Evolutionary conservation across 2,888 invertebrate species (phyloP).

Genomic region (Hybos culiciformis): DNA sequence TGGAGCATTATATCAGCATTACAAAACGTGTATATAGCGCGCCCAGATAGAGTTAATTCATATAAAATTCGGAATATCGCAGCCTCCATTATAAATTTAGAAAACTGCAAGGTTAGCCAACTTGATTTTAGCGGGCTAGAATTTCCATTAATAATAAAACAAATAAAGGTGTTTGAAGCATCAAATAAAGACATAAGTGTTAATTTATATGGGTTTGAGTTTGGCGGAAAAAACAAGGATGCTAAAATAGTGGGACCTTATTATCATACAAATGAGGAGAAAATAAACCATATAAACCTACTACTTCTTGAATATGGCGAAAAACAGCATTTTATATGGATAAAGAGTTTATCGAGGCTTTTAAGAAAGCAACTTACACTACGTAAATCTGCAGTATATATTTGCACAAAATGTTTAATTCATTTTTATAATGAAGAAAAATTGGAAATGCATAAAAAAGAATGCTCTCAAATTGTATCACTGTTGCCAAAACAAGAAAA

Average conservation of each 20-base stretch:
- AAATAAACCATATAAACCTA: no score
- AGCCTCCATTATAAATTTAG: neutral
- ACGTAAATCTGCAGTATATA: no score
- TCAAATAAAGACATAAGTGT: neutral
- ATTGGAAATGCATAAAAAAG: neutral
- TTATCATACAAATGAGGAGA: no score
- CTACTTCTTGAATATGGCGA: no score
- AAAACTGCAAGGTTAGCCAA: neutral
- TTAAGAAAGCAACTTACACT: no score
- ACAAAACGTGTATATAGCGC: neutral
- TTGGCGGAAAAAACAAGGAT: no score
- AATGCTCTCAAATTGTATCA: neutral
- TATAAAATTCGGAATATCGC: neutral
- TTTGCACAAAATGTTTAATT: neutral
- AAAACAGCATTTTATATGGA: no score
- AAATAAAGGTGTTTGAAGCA: neutral
- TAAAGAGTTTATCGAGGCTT: no score
- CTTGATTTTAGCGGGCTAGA: neutral
- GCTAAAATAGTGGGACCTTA: no score
- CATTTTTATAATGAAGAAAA: neutral
- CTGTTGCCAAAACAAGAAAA: constrained; percentile 15
- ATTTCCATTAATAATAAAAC: neutral
- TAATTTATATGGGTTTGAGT: neutral
- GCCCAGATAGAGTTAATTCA: neutral
- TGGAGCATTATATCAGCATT: neutral